phyloP scores from a whole-genome alignment of 2,888 invertebrate species.

The Sabatieria punctata region DNA sequence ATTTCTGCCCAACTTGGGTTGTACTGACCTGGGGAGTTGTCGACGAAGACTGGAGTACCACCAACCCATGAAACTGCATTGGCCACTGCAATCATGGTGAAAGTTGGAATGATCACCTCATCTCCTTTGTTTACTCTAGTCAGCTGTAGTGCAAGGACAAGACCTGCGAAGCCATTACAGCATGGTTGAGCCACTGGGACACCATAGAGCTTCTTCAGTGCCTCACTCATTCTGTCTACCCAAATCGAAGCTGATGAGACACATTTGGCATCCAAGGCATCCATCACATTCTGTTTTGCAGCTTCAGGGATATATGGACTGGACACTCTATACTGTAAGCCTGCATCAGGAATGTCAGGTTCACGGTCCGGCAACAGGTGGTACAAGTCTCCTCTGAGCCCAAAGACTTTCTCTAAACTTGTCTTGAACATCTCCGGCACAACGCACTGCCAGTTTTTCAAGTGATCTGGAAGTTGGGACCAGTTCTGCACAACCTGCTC shows the following conservation, averaged over 20 bases:
- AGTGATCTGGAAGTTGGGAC: too few relatives aligned
- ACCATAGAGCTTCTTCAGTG: not conserved
- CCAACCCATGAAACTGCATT: conserved; percentile 8
- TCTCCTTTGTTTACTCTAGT: conserved; percentile 3
- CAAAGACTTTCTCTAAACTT: too few relatives aligned
- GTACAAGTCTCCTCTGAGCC: too few relatives aligned
- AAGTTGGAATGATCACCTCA: conserved; percentile 8
- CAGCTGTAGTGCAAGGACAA: conserved; percentile 7
- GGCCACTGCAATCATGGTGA: conserved; percentile 9
- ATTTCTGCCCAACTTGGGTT: conserved; percentile 7
- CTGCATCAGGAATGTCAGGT: too few relatives aligned
- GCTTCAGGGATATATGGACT: not conserved
- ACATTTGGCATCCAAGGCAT: not conserved
- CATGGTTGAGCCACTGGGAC: conserved; percentile 5
- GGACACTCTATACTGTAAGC: not conserved
- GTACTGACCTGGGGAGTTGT: conserved; percentile 3
- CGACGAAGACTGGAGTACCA: conserved; percentile 6
- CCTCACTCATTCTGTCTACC: not conserved
- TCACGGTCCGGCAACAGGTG: too few relatives aligned
- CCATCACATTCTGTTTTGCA: not conserved
- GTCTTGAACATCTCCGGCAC: too few relatives aligned
- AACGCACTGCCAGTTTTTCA: too few relatives aligned
- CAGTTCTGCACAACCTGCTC: too few relatives aligned
- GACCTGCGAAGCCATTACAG: conserved; percentile 6
- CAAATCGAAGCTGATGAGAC: not conserved